Percentiles rank a stretch among this genome's conserved stretches.
phyloP scores from a whole-genome alignment of 1,140 invertebrate species.

The Dinoponera quadriceps region DNA sequence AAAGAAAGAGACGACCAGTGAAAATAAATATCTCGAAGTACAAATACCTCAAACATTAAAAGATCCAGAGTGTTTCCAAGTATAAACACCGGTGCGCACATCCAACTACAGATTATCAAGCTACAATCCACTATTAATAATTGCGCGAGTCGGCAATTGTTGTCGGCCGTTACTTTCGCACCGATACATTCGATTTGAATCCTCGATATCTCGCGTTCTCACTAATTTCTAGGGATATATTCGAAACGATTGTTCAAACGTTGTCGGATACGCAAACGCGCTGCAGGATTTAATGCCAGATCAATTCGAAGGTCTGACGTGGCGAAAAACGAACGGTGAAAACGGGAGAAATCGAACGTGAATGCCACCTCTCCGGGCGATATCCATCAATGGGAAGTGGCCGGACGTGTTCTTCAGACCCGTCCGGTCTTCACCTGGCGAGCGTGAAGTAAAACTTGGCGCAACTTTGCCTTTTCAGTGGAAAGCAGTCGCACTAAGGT shows the following conservation, averaged over 20 bases:
- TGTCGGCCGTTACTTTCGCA: neutral
- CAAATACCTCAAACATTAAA: neutral
- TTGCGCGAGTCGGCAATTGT: neutral
- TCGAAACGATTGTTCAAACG: neutral
- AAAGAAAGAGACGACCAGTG: neutral
- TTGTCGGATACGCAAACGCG: slow-evolving; percentile 10
- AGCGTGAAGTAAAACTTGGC: slow-evolving; percentile 33
- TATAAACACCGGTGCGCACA: neutral
- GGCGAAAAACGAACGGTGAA: slow-evolving; percentile 33
- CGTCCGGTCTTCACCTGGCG: slow-evolving; percentile 2
- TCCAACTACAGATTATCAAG: neutral
- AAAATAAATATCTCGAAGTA: neutral
- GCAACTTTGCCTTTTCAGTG: slow-evolving; percentile 4
- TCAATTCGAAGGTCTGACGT: slow-evolving; percentile 10
- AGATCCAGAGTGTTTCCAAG: neutral
- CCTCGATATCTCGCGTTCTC: neutral
- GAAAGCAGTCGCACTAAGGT: neutral
- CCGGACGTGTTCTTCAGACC: slow-evolving; percentile 27
- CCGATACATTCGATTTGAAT: neutral
- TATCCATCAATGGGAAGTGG: slow-evolving; percentile 51
- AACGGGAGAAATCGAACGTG: slow-evolving; percentile 50
- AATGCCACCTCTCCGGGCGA: neutral
- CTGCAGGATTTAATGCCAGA: slow-evolving; percentile 17
- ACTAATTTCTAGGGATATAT: neutral
- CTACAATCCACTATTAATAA: neutral